These are phyloP conservation scores for Dendrocincla fuliginosa DNA, from an alignment of 2,797 vertebrate genomes.

Conservation along the genomic window DNA sequence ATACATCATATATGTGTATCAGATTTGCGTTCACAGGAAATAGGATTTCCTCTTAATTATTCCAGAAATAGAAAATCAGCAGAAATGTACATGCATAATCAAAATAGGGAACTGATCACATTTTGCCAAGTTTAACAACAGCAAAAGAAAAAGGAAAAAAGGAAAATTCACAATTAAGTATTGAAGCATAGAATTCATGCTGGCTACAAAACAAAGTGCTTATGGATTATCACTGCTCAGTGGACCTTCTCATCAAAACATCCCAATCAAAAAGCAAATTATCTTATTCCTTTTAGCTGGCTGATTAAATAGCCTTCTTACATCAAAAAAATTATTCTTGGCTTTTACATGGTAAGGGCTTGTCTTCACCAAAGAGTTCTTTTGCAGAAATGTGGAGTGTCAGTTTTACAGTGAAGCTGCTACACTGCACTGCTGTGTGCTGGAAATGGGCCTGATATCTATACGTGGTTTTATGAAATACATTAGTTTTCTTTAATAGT, in stretches of 20 bases:
- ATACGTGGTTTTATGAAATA: background rate
- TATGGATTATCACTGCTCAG: background rate
- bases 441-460: rapidly evolving
- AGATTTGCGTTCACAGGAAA: background rate
- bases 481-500: background rate
- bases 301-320: background rate
- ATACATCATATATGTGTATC: background rate
- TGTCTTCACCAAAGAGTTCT: background rate
- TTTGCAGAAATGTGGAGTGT: background rate
- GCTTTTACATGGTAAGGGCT: background rate
- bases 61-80: background rate
- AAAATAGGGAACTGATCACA: background rate
- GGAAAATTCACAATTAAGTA: background rate
- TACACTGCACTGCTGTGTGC: background rate
- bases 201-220: background rate
- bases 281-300: background rate
- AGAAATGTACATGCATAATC: background rate
- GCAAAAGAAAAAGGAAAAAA: too few species aligned
- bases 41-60: background rate
- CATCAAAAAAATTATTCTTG: background rate
- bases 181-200: background rate
- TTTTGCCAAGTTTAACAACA: background rate
- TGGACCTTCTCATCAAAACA: background rate
- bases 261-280: background rate
- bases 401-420: background rate